Evolutionary conservation across 2,888 invertebrate species (phyloP), one percentile per base, ranked within the genome.

Genomic region (Andrena marginata): DNA sequence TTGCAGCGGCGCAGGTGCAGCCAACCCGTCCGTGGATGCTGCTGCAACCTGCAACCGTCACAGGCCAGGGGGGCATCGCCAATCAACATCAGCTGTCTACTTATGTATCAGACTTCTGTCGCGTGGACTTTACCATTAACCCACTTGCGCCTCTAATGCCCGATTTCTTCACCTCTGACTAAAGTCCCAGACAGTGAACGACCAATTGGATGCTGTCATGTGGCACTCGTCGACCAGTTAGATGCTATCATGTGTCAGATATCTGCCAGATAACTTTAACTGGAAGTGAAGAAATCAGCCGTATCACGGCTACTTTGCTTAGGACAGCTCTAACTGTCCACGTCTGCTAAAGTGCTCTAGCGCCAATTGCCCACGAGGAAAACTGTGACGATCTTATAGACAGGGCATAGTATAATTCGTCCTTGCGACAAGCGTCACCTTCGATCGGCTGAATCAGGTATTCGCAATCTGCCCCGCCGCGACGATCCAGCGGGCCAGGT

Each of bases 131-230:
- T 73, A 56, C 85, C 87, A 87, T 90, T 90, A 90, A 90, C 90
- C 90, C 88, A 90, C 90, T 90, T 90, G 85, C 80, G 70, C 70
- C 63, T 81, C 84, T 83, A n/a, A n/a, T n/a, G n/a, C n/a, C n/a
- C n/a, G n/a, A n/a, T n/a, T n/a, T n/a, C n/a, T n/a, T n/a, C n/a
- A n/a, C n/a, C n/a, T n/a, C n/a, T n/a, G n/a, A n/a, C n/a, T n/a
- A n/a, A n/a, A n/a, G n/a, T n/a, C n/a, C n/a, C n/a, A n/a, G n/a
- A n/a, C n/a, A n/a, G n/a, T n/a, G n/a, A n/a, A n/a, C n/a, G n/a
- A n/a, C n/a, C n/a, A n/a, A n/a, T n/a, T n/a, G n/a, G n/a, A n/a
- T n/a, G n/a, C n/a, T n/a, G n/a, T n/a, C n/a, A n/a, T n/a, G n/a
- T n/a, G n/a, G n/a, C n/a, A n/a, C n/a, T n/a, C n/a, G n/a, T n/a